Percentiles rank a stretch among this genome's conserved stretches.
These are phyloP conservation scores for Hyaena hyaena DNA, from an alignment of 2,113 vertebrate species.

Conservation along the genomic window DNA sequence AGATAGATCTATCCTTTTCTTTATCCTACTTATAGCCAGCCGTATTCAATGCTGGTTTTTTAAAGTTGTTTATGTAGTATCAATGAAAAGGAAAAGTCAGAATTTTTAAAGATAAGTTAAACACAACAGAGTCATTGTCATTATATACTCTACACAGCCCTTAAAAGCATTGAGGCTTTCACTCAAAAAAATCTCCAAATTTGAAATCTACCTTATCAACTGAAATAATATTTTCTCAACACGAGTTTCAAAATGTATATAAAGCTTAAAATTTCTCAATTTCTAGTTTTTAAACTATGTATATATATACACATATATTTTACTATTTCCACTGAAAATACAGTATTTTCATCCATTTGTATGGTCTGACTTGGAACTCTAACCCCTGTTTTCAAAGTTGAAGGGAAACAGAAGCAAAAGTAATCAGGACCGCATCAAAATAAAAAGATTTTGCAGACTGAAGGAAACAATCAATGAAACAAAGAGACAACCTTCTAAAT, in stretches of 20 bases:
- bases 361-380: not conserved
- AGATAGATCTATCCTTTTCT: not conserved
- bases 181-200: conserved; percentile 13
- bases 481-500: not conserved
- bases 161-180: not conserved
- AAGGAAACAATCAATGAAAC: not conserved
- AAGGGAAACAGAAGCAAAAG: not conserved
- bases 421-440: not conserved
- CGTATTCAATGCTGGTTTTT: not conserved
- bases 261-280: not conserved
- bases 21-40: not conserved
- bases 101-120: not conserved
- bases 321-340: not conserved
- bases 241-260: not conserved
- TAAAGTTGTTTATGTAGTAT: not conserved
- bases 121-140: not conserved
- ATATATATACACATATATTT: too few species aligned
- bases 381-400: not conserved
- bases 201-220: not conserved
- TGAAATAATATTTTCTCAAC: not conserved
- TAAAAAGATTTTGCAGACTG: not conserved
- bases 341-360: not conserved
- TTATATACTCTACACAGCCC: not conserved
- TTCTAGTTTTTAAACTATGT: too few species aligned
- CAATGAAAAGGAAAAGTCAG: not conserved